Percentiles rank a stretch among this genome's conserved stretches.
These are phyloP conservation scores for Paralinhomoeus sp. DNA, from an alignment of 2,888 invertebrate species.

Conservation along the genomic window DNA sequence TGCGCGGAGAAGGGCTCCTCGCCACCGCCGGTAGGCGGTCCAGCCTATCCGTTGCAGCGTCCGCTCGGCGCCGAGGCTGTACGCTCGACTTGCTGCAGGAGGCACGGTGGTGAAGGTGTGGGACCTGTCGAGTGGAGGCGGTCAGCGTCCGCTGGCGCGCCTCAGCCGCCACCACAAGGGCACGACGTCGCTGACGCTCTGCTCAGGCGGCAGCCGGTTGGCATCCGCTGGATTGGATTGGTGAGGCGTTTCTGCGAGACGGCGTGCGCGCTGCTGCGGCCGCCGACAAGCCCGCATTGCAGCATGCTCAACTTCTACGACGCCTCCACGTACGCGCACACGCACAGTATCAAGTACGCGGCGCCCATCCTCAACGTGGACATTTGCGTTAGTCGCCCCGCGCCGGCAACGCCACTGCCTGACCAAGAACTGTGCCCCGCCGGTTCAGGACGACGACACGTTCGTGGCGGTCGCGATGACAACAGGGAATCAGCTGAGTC, in stretches of 20 bases:
- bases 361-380: constrained; percentile 69
- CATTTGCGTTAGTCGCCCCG: constrained; percentile 33
- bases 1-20: constrained; percentile 69
- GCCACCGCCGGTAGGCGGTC: constrained; percentile 54
- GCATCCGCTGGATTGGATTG: constrained; percentile 73
- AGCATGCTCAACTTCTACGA: constrained; percentile 74
- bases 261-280: too few species aligned
- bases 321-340: constrained; percentile 54
- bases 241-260: too few species aligned
- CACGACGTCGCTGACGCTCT: constrained; percentile 47
- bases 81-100: constrained; percentile 29
- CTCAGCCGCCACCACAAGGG: constrained; percentile 85
- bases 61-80: too few species aligned
- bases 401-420: too few species aligned
- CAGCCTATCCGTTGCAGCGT: too few species aligned
- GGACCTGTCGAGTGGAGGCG: constrained; percentile 61
- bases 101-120: constrained; percentile 72
- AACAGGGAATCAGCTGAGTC: constrained; percentile 59
- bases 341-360: constrained; percentile 68
- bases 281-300: not conserved
- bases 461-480: constrained; percentile 71
- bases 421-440: constrained; percentile 2
- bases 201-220: constrained; percentile 44
- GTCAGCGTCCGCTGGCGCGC: constrained; percentile 53
- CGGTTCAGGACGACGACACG: constrained; percentile 43